Percentiles rank a stretch among this genome's conserved stretches.
phyloP scores from a whole-genome alignment of 1,140 invertebrate species.

The Cherax quadricarinatus region DNA sequence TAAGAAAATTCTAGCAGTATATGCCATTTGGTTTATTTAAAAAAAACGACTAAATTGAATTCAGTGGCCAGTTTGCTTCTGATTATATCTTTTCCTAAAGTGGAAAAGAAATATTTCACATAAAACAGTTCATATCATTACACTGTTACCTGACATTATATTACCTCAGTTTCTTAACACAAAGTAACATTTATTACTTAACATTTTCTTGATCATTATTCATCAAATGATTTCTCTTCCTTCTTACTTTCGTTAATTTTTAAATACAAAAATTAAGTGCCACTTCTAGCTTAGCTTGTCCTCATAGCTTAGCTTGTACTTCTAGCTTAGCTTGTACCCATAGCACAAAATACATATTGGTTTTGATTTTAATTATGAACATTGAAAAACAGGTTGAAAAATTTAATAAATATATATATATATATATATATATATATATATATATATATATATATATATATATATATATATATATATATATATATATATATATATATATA shows the following conservation, averaged over 20 bases:
- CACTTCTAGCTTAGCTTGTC: not conserved
- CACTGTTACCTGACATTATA: not conserved
- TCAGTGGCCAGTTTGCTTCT: not conserved
- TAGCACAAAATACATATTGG: slow-evolving; percentile 3
- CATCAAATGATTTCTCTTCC: not conserved
- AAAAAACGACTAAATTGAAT: not conserved
- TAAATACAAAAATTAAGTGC: not conserved
- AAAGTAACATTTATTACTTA: not conserved
- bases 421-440: no score
- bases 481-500: no score
- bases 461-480: no score
- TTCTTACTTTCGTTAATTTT: not conserved
- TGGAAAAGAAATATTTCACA: not conserved
- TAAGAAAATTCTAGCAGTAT: no score
- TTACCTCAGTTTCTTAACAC: not conserved
- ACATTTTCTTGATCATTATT: not conserved
- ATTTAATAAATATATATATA: not conserved
- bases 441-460: no score
- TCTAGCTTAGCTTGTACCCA: not conserved
- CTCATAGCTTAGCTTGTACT: not conserved
- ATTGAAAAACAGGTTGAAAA: not conserved
- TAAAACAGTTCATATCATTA: not conserved
- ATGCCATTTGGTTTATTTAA: no score
- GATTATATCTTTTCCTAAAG: not conserved
- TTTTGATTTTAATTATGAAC: not conserved